Base-by-base conservation (phyloP, 2,888 invertebrate species). In the Hetaerina titia region DNA sequence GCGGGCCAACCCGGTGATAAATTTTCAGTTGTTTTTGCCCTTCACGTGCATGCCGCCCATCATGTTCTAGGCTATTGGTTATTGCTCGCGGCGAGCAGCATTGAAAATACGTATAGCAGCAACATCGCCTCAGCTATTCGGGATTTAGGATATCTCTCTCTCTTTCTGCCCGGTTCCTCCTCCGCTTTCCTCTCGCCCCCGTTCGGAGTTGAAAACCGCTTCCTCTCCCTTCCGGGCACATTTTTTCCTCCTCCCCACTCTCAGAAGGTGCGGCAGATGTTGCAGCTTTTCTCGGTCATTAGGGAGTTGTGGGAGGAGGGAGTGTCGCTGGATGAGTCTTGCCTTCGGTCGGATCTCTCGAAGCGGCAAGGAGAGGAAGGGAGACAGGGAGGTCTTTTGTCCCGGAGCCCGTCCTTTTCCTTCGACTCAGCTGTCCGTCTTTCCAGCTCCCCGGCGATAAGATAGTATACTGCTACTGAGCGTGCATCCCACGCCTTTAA, bases 221-320 rank as follows among this genome's bases (percentile, higher is more conserved):
- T 22, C 19, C 17, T 56, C 69, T 17, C 15, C 69, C 60, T 17
- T 1, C 8, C 56, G 45, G 8, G 8, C 69, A 22, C 56, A 56
- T 58, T 58, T 57, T 89, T 57, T 69, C 25, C 90, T n/a, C 57
- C 89, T 56, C 89, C 89, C 60, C 13, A 25, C 15, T 81, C 81
- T 25, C 45, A 58, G 45, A 92, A 92, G 92, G 92, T 69, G 92
- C 92, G 92, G 92, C 92, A 92, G 92, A 92, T 92, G 92, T 92
- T 92, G 8, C 69, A 19, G 69, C 92, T 92, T 92, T 45, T 64
- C 69, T 64, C 22, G 90, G 69, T 69, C 69, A 69, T 69, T 69
- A 69, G n/a, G 69, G 69, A 17, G 31, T 60, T 58, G 90, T 63
- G 90, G 90, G 90, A 45, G 90, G 90, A 63, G n/a, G 25, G 58